Conservation (phyloP, 2,888 invertebrate species). For the Drosophila kambysellisi region DNA sequence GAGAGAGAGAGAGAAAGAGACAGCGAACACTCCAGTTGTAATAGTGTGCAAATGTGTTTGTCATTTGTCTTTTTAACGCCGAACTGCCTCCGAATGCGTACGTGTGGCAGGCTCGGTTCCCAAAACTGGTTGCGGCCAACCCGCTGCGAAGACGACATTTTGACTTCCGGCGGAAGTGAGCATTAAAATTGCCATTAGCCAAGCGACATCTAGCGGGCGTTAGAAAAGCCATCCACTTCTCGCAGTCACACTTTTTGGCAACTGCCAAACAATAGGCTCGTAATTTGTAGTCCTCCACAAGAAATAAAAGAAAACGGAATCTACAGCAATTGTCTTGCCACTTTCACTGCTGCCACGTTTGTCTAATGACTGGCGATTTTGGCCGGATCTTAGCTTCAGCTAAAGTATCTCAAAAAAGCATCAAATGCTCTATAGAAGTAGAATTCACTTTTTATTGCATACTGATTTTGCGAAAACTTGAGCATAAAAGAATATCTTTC, state of each 20-base stretch:
- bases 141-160: constrained; percentile 62
- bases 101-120: constrained; percentile 36
- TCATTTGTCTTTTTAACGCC: constrained; percentile 75
- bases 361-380: constrained; percentile 34
- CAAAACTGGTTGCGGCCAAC: constrained; percentile 42
- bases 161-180: constrained; percentile 71
- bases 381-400: constrained; percentile 1
- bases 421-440: neutral
- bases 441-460: neutral
- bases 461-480: neutral
- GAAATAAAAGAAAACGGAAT: constrained; percentile 5
- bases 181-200: constrained; percentile 74
- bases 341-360: constrained; percentile 19
- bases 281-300: constrained; percentile 41
- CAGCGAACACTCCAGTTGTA: constrained; percentile 52
- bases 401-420: neutral
- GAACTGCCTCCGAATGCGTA: constrained; percentile 55
- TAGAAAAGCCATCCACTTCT: constrained; percentile 29
- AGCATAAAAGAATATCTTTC: neutral
- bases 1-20: constrained; percentile 29
- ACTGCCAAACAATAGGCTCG: constrained; percentile 58
- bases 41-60: constrained; percentile 76
- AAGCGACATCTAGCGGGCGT: constrained; percentile 5
- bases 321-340: constrained; percentile 41
- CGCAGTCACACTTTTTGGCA: constrained; percentile 51